Evolutionary conservation across 2,888 invertebrate species (phyloP).

Genomic region (Cephus rjabovi): DNA sequence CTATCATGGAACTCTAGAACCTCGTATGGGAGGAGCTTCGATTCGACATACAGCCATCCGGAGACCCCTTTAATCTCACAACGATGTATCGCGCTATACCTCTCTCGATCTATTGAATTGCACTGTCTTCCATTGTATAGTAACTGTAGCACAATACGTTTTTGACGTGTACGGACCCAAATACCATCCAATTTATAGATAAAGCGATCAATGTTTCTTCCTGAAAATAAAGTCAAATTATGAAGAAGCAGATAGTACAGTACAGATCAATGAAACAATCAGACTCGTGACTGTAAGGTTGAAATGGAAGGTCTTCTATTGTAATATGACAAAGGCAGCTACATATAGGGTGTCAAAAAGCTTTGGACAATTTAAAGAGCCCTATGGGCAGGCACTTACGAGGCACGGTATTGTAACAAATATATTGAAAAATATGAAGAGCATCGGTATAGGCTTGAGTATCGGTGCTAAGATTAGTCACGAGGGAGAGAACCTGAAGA

Average conservation of each 20-base stretch:
- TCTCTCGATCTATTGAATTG: neutral
- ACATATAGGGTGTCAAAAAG: neutral
- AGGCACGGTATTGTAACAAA: neutral
- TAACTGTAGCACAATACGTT: neutral
- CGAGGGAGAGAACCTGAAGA: constrained; percentile 22
- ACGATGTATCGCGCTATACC: neutral
- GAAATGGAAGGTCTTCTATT: neutral
- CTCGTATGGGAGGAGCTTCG: constrained; percentile 3
- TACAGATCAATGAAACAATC: neutral
- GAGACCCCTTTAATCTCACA: neutral
- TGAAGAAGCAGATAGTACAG: neutral
- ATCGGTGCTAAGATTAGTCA: constrained; percentile 2
- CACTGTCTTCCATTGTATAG: neutral
- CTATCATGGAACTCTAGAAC: neutral
- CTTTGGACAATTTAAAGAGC: neutral
- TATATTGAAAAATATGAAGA: neutral
- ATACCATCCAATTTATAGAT: neutral
- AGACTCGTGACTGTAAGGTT: neutral
- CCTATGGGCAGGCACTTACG: neutral
- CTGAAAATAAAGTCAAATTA: neutral
- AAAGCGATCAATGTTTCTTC: neutral
- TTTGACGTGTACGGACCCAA: neutral
- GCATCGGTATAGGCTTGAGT: neutral
- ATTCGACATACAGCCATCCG: neutral
- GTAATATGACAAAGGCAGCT: neutral